Base-by-base conservation (phyloP, 2,113 vertebrate genomes). In the Takifugu flavidus region DNA sequence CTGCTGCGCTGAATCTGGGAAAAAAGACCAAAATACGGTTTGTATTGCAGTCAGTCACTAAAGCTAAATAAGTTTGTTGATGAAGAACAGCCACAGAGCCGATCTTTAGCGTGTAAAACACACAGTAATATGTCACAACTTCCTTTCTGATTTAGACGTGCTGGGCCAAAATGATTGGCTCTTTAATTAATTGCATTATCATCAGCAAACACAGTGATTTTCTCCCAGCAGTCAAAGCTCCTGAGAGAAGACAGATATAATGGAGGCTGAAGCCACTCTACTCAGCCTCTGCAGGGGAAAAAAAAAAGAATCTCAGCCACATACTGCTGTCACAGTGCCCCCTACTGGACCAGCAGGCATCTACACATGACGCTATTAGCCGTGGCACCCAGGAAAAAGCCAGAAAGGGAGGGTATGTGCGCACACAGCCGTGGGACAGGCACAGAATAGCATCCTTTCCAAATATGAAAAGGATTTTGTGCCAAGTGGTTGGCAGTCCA, bases 151-250 rank as follows among this genome's bases (percentile, higher is more conserved):
- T 82, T 50, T 70, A 74, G 78, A 85, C 53, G 65, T 77, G 80
- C n/a, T n/a, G 13, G 82, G 80, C 83, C 73, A 83, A 85, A 86
- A 80, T 85, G 82, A 89, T 89, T 87, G 85, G 79, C 79, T 86
- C 79, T 83, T 86, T 86, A 87, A 89, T 85, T 85, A 87, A 89
- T 89, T 86, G 83, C 84, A 89, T 85, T 87, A 89, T 87, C 87
- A 84, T 87, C 84, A 80, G 84, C 85, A 87, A 89, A 89, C 85
- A 87, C 85, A 84, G 81, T 75, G 84, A 84, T 86, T 87, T 84
- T 82, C 80, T 80, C 70, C 69, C 68, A 58, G 67, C 70, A 57
- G 15, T 72, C 69, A 85, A 87, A 81, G 82, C 85, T 86, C 83
- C 85, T 81, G 87, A 86, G 83, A 84, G 63, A 80, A 83, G 71